A percentile compares a stretch with the other conserved stretches of the same genome.
These are phyloP conservation scores for Agrochola circellaris DNA, from an alignment of 2,888 invertebrate species.

Conservation along the genomic window DNA sequence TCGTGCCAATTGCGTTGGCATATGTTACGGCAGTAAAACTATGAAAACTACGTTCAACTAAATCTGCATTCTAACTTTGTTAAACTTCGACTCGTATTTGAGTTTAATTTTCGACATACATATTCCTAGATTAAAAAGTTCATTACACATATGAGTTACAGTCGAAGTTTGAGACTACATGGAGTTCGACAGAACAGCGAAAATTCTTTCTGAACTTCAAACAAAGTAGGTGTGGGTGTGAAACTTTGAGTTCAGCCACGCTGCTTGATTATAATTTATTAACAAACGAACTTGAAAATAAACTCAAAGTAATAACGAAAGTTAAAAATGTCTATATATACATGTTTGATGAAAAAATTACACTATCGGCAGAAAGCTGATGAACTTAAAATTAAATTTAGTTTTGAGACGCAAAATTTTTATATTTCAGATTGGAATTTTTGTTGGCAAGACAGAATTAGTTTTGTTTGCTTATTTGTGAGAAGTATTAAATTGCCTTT, in stretches of 20 bases:
- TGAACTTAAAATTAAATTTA: slow-evolving; percentile 47
- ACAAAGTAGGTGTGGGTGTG: slow-evolving; percentile 53
- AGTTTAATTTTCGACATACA: slow-evolving; percentile 49
- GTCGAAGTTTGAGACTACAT: slow-evolving; percentile 26
- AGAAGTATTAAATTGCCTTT: slow-evolving; percentile 22
- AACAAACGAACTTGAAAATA: slow-evolving; percentile 50
- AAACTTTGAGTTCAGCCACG: slow-evolving; percentile 45
- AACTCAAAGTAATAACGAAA: slow-evolving; percentile 31
- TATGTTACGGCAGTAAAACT: slow-evolving; percentile 3
- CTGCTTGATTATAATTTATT: slow-evolving; percentile 61
- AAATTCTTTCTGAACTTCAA: slow-evolving; percentile 53
- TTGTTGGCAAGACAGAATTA: slow-evolving; percentile 36
- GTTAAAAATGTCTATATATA: slow-evolving; percentile 25
- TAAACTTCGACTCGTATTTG: slow-evolving; percentile 32
- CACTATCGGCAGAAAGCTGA: slow-evolving; percentile 7
- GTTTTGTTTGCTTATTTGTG: slow-evolving; percentile 30
- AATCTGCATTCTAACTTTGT: slow-evolving; percentile 40
- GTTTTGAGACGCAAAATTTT: slow-evolving; percentile 28
- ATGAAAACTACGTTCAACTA: slow-evolving; percentile 19
- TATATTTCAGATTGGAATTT: slow-evolving; percentile 42
- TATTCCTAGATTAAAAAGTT: slow-evolving; percentile 55
- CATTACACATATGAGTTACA: slow-evolving; percentile 24
- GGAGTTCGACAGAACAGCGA: slow-evolving; percentile 26
- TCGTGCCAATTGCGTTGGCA: not conserved
- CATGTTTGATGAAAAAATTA: slow-evolving; percentile 36